Percentiles rank a stretch among this genome's conserved stretches.
phyloP scores from a whole-genome alignment of 2,888 invertebrate species.

The Acholoe squamosa region DNA sequence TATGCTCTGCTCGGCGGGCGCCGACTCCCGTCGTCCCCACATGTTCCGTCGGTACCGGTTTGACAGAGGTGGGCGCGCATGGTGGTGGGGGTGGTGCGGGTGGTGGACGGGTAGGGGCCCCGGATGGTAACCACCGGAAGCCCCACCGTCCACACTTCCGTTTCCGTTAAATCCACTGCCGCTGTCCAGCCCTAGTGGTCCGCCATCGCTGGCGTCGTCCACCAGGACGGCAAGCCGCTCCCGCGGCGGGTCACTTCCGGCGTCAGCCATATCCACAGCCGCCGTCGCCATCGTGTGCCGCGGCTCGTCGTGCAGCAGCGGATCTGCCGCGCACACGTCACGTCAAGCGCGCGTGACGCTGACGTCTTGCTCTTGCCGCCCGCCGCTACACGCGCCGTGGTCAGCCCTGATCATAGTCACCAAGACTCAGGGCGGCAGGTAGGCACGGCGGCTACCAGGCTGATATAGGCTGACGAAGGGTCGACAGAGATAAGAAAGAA shows the following conservation, averaged over 20 bases:
- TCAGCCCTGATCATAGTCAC: neutral
- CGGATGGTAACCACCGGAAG: constrained; percentile 12
- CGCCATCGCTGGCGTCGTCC: neutral
- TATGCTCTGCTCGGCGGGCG: constrained; percentile 48
- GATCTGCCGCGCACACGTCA: neutral
- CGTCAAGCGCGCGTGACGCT: neutral
- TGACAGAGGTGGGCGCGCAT: neutral
- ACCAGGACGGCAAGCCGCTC: neutral
- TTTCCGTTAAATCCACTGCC: neutral
- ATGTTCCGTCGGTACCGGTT: constrained; percentile 8
- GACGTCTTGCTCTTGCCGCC: neutral
- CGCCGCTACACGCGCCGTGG: neutral
- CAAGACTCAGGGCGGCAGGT: neutral
- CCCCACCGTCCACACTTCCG: constrained; percentile 25
- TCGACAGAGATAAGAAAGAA: too few relatives aligned
- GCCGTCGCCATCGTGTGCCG: constrained; percentile 3
- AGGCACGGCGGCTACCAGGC: neutral
- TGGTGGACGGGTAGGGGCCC: neutral
- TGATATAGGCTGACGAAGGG: neutral
- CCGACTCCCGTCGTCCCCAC: constrained; percentile 19
- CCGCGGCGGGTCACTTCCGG: neutral
- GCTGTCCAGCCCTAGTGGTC: constrained; percentile 2
- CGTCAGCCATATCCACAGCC: neutral
- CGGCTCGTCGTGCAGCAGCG: neutral
- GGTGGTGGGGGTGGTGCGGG: constrained; percentile 19